Evolutionary conservation across 2,113 vertebrate genomes (phyloP).

Genomic region (Romanogobio albipinnatus): DNA sequence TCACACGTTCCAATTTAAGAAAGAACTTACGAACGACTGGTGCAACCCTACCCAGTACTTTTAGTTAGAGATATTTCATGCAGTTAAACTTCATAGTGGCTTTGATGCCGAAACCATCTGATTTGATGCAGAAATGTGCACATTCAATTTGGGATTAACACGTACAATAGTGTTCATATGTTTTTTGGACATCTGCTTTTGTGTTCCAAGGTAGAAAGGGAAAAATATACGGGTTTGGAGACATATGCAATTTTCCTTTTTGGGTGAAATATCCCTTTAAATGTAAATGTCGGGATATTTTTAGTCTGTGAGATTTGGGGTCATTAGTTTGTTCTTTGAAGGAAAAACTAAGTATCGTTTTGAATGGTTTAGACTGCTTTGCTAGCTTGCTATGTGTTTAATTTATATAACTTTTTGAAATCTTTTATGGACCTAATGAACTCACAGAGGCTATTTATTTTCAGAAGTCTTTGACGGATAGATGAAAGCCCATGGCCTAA

Average conservation of each 20-base stretch:
- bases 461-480: background rate
- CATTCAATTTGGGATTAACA: background rate
- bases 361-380: background rate
- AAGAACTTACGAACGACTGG: too few relatives aligned
- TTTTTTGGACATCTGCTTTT: background rate
- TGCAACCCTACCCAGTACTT: too few relatives aligned
- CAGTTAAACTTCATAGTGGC: background rate
- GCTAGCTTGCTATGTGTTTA: background rate
- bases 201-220: background rate
- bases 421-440: conserved; percentile 2
- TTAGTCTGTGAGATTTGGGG: conserved; percentile 20
- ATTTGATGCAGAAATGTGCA: background rate
- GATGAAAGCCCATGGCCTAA: conserved; percentile 23
- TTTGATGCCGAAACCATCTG: background rate
- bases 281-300: conserved; percentile 4
- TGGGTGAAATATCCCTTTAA: background rate
- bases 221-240: background rate
- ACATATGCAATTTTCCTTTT: background rate
- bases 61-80: conserved; percentile 5
- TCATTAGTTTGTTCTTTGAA: background rate
- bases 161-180: too few relatives aligned
- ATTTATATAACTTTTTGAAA: conserved; percentile 9
- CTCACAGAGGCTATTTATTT: conserved; percentile 20
- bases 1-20: too few relatives aligned
- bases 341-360: background rate